Evolutionary conservation across 35 echinoderm and acorn worm genomes (phyloP).

Genomic region (Antedon bifida): DNA sequence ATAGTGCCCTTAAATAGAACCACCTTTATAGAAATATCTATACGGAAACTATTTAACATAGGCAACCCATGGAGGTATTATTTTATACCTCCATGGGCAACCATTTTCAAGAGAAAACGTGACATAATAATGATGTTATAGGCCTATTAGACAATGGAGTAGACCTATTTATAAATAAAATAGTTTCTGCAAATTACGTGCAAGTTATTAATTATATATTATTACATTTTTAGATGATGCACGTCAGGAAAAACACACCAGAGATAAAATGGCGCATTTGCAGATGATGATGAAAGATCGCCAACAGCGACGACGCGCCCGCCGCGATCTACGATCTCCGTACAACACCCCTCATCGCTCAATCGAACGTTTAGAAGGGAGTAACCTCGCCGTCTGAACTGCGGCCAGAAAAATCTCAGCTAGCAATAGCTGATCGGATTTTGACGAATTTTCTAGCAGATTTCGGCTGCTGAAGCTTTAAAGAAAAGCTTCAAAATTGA

Average conservation of each 20-base stretch:
- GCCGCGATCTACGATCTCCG: conserved; percentile 16
- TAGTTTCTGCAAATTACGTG: too few species aligned
- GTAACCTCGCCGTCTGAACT: background rate
- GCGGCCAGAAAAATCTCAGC: background rate
- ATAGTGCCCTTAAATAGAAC: too few species aligned
- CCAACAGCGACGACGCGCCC: conserved; percentile 20
- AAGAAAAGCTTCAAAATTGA: background rate
- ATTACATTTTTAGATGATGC: background rate
- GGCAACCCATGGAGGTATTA: too few species aligned
- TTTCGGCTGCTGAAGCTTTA: background rate
- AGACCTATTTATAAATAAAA: too few species aligned
- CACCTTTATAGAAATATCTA: too few species aligned
- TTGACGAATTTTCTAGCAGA: background rate
- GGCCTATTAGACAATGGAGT: too few species aligned
- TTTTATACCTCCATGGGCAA: too few species aligned
- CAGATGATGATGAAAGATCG: conserved; percentile 29
- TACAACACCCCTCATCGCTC: background rate
- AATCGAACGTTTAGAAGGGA: background rate
- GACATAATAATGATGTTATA: too few species aligned
- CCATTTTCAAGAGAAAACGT: too few species aligned
- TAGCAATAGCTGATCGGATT: background rate
- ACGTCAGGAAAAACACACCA: conserved; percentile 16
- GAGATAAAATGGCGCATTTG: conserved; percentile 34
- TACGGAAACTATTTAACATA: too few species aligned
- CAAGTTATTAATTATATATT: background rate